A percentile compares a stretch with the other conserved stretches of the same genome.
Evolutionary conservation across 1,140 invertebrate species (phyloP).

Genomic region (Musca domestica): DNA sequence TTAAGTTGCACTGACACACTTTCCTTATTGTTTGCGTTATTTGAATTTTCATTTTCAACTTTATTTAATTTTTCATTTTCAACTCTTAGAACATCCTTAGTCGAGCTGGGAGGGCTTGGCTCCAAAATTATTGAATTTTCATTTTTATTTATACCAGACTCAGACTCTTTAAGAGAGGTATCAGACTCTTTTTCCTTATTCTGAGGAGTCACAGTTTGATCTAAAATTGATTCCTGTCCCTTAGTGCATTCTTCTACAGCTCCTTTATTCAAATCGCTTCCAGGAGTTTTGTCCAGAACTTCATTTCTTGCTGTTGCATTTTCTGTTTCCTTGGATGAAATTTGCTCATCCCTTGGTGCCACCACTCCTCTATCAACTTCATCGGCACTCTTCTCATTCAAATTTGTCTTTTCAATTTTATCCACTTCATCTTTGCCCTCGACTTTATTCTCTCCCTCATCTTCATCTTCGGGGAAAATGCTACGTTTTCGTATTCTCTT

Average conservation of each 20-base stretch:
- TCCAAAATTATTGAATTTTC: too few relatives aligned
- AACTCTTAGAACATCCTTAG: too few relatives aligned
- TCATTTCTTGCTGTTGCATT: not conserved
- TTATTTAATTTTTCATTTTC: too few relatives aligned
- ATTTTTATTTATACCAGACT: too few relatives aligned
- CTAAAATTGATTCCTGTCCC: not conserved
- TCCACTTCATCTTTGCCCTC: not conserved
- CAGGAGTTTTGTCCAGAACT: not conserved
- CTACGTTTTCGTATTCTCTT: conserved; percentile 43
- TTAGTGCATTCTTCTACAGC: not conserved
- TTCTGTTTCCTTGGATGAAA: not conserved
- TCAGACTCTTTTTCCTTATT: too few relatives aligned
- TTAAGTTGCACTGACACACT: too few relatives aligned
- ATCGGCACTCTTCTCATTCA: not conserved
- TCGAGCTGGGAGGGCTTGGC: too few relatives aligned
- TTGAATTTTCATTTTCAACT: too few relatives aligned
- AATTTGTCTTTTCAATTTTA: not conserved
- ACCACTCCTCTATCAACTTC: not conserved
- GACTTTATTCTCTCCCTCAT: conserved; percentile 21
- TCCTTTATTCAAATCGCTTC: not conserved
- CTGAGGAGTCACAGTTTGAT: not conserved
- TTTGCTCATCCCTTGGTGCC: not conserved
- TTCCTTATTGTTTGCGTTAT: too few relatives aligned
- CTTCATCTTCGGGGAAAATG: conserved; percentile 44
- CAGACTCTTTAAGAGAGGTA: too few relatives aligned